Conservation (phyloP, 1,140 invertebrate species). For the Leptopilina boulardi region DNA sequence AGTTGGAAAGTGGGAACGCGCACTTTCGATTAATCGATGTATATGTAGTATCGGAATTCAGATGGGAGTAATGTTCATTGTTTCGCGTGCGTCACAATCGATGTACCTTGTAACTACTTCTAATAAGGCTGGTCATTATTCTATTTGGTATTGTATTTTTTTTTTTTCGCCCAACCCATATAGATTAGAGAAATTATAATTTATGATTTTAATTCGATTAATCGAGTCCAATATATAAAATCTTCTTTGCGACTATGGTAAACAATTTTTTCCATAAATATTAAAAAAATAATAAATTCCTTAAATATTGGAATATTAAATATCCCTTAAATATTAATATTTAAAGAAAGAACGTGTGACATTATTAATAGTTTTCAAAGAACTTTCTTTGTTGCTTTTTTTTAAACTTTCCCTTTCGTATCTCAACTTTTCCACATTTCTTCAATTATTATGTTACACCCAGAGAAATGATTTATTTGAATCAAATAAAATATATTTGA, state of each 20-base stretch:
- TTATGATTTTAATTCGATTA: constrained; percentile 43
- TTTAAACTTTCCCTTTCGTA: neutral
- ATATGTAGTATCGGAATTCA: neutral
- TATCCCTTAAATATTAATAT: too few species aligned
- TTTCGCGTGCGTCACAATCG: constrained; percentile 58
- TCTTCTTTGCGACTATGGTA: neutral
- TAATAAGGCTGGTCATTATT: constrained; percentile 50
- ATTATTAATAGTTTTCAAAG: neutral
- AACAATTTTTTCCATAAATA: neutral
- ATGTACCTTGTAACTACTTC: constrained; percentile 52
- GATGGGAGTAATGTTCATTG: constrained; percentile 54
- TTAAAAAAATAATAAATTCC: too few species aligned
- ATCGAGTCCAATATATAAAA: too few species aligned
- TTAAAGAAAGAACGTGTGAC: neutral
- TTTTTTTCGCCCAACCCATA: constrained; percentile 33
- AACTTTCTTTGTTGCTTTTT: neutral
- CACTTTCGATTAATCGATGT: constrained; percentile 11
- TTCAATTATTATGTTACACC: too few species aligned
- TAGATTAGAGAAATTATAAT: constrained; percentile 43
- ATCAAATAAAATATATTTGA: too few species aligned
- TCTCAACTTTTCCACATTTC: neutral
- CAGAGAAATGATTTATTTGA: too few species aligned
- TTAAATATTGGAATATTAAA: too few species aligned
- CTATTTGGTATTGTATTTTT: constrained; percentile 46
- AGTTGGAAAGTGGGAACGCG: constrained; percentile 39